Percentiles rank a stretch among this genome's conserved stretches.
Evolutionary conservation across 1,140 invertebrate genomes (phyloP).

Genomic region (Pseudomyrmex pallidus): DNA sequence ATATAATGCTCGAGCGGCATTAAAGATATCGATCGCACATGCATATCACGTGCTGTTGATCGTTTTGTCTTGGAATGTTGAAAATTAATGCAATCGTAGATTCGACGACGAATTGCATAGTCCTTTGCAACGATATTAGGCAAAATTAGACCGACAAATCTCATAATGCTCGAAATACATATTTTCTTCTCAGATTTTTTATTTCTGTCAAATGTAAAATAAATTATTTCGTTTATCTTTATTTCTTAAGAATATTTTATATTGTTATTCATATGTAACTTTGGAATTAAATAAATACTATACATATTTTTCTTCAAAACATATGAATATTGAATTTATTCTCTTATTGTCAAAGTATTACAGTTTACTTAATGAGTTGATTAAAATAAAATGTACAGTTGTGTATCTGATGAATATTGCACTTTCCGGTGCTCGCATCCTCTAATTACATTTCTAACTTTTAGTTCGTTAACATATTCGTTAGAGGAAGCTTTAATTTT

Average conservation of each 20-base stretch:
- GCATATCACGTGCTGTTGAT: conserved; percentile 36
- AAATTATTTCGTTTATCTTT: no score
- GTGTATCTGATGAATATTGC: neutral
- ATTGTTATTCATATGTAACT: neutral
- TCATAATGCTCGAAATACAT: no score
- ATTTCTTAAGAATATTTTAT: no score
- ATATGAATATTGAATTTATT: no score
- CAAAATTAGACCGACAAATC: neutral
- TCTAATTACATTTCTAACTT: conserved; percentile 25
- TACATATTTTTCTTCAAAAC: neutral
- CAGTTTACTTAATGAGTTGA: neutral
- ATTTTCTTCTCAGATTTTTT: no score
- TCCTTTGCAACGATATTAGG: conserved; percentile 12
- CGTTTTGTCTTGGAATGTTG: neutral
- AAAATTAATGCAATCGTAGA: conserved; percentile 18
- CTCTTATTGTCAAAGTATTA: no score
- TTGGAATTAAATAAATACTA: neutral
- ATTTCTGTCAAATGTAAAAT: no score
- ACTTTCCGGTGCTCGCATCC: neutral
- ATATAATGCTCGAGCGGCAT: conserved; percentile 18
- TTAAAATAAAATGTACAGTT: neutral
- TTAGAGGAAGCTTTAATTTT: conserved; percentile 5
- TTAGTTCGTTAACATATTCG: neutral
- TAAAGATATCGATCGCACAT: conserved; percentile 45
- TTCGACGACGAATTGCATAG: conserved; percentile 9